Percentiles rank a stretch among this genome's conserved stretches.
phyloP scores from a whole-genome alignment of 2,888 invertebrate genomes.

The Synergus umbraculus region DNA sequence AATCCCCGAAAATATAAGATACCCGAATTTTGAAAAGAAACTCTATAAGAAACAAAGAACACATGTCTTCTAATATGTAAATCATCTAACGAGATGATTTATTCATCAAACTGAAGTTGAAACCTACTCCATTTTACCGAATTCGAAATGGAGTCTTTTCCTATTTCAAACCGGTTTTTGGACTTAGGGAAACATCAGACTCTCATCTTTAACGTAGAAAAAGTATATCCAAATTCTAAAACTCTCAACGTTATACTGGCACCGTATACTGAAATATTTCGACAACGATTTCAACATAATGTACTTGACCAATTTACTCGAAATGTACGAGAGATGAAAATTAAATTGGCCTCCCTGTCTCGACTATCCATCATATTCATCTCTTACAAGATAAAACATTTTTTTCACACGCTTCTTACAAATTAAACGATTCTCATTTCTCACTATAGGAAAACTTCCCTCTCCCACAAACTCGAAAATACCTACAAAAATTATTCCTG shows the following conservation, averaged over 20 bases:
- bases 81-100: neutral
- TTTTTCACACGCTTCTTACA: slow-evolving; percentile 9
- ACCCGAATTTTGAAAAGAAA: neutral
- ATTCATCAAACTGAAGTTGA: neutral
- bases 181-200: neutral
- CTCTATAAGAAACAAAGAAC: neutral
- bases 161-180: slow-evolving; percentile 38
- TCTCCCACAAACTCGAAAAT: neutral
- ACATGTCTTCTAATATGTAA: neutral
- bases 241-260: neutral
- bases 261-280: neutral
- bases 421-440: neutral
- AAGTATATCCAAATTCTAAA: neutral
- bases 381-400: slow-evolving; percentile 24
- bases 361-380: slow-evolving; percentile 31
- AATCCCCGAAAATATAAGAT: too few species aligned
- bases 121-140: neutral
- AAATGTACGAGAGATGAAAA: slow-evolving; percentile 28
- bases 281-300: slow-evolving; percentile 3
- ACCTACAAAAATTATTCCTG: neutral
- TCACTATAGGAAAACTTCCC: neutral
- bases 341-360: slow-evolving; percentile 34
- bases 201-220: neutral
- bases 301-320: slow-evolving; percentile 38
- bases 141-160: slow-evolving; percentile 23